Conservation (phyloP, 2,113 vertebrate species). For the Platichthys flesus region DNA sequence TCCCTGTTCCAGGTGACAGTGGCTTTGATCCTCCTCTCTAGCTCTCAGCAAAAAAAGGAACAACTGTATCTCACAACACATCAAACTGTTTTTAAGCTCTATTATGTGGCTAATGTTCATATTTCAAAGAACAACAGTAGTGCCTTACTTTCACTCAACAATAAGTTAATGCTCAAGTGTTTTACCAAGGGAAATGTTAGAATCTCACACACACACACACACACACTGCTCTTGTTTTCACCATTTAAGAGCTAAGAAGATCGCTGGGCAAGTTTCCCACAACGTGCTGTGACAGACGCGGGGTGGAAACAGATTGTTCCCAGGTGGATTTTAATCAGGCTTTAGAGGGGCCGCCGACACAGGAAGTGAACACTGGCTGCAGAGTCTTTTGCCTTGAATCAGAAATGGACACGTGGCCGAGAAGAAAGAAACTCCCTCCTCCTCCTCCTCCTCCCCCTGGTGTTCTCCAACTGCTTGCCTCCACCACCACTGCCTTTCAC, state of each 20-base stretch:
- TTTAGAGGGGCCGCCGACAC: constrained; percentile 41
- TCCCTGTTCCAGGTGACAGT: background rate
- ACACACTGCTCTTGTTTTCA: constrained; percentile 29
- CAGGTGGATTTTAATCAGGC: constrained; percentile 71
- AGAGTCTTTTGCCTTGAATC: constrained; percentile 59
- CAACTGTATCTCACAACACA: background rate
- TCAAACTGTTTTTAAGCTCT: background rate
- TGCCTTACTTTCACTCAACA: background rate
- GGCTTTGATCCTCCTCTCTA: background rate
- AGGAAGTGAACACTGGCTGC: constrained; percentile 42
- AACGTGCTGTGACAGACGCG: constrained; percentile 10
- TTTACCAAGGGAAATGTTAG: background rate
- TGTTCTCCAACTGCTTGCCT: constrained; percentile 19
- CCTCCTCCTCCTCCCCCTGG: background rate
- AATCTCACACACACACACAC: background rate
- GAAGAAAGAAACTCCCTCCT: constrained; percentile 23
- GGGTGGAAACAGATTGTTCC: constrained; percentile 54
- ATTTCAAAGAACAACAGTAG: too few species aligned
- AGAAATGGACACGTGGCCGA: constrained; percentile 81
- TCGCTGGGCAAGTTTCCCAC: constrained; percentile 52
- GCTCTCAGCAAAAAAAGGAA: background rate
- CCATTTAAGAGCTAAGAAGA: constrained; percentile 45
- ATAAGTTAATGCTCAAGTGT: background rate
- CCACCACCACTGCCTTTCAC: constrained; percentile 28
- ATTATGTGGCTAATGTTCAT: background rate